Evolutionary conservation across 2,888 invertebrate genomes (phyloP).

Genomic region (Tiphia femorata): DNA sequence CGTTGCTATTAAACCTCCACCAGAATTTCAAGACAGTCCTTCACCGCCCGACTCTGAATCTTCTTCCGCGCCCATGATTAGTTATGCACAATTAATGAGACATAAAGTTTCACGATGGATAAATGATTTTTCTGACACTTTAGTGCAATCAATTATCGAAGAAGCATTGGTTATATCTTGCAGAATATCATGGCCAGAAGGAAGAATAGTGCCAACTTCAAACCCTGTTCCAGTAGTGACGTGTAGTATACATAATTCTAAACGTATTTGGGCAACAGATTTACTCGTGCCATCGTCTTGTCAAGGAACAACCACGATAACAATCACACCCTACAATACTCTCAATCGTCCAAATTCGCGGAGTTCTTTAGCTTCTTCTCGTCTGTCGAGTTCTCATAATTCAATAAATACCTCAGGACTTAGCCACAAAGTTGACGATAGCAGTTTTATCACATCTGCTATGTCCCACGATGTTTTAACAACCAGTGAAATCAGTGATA

Average conservation of each 20-base stretch:
- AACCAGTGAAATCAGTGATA: conserved; percentile 81
- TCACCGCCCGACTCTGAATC: conserved; percentile 65
- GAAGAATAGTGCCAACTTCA: conserved; percentile 52
- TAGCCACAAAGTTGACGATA: conserved; percentile 85
- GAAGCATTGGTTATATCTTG: conserved; percentile 70
- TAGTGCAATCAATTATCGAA: conserved; percentile 70
- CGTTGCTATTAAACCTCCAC: conserved; percentile 84
- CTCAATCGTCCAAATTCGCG: conserved; percentile 79
- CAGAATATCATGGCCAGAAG: conserved; percentile 66
- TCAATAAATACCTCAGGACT: conserved; percentile 73
- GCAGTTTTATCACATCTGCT: conserved; percentile 89
- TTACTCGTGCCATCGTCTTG: conserved; percentile 72
- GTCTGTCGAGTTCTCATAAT: conserved; percentile 88
- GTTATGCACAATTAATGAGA: conserved; percentile 44
- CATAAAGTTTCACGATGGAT: conserved; percentile 55
- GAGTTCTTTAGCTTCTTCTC: conserved; percentile 81
- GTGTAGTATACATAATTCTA: conserved; percentile 44
- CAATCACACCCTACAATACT: conserved; percentile 65
- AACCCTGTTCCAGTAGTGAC: conserved; percentile 46
- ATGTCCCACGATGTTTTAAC: conserved; percentile 88
- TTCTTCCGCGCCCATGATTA: conserved; percentile 58
- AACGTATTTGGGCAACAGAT: conserved; percentile 71
- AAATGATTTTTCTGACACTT: conserved; percentile 69
- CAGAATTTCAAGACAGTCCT: conserved; percentile 83
- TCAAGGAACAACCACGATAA: conserved; percentile 58